These are phyloP conservation scores for Galeopsomyia nigrocyanea DNA, from an alignment of 2,888 invertebrate genomes.

Conservation along the genomic window DNA sequence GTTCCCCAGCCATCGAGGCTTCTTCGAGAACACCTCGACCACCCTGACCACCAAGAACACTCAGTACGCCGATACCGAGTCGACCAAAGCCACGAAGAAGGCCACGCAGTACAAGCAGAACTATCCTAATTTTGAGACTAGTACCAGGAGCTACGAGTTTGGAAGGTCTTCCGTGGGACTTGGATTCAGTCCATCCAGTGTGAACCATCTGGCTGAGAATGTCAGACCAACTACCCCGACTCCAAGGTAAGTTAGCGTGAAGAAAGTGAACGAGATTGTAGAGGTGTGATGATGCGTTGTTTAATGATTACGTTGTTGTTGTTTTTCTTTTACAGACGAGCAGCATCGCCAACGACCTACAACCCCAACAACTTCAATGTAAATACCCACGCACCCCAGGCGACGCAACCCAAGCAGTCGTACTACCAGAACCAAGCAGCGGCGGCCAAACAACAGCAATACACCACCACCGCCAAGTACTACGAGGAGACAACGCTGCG, in stretches of 20 bases:
- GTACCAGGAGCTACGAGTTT: slow-evolving; percentile 60
- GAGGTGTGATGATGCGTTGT: not conserved
- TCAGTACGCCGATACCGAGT: slow-evolving; percentile 56
- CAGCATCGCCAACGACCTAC: slow-evolving; percentile 59
- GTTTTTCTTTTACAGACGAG: slow-evolving; percentile 53
- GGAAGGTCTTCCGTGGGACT: slow-evolving; percentile 60
- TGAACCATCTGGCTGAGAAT: slow-evolving; percentile 65
- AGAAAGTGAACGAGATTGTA: too few relatives aligned
- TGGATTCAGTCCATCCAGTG: slow-evolving; percentile 66
- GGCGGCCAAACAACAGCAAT: slow-evolving; percentile 52
- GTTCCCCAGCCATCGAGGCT: slow-evolving; percentile 52
- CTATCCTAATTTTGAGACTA: slow-evolving; percentile 59
- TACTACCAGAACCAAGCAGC: slow-evolving; percentile 66
- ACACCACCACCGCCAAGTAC: slow-evolving; percentile 62
- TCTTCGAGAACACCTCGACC: slow-evolving; percentile 53
- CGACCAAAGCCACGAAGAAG: slow-evolving; percentile 61
- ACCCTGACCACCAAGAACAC: slow-evolving; percentile 52
- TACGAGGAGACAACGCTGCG: slow-evolving; percentile 62
- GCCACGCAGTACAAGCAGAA: slow-evolving; percentile 57
- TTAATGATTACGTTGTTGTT: slow-evolving; percentile 4
- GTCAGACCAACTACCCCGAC: slow-evolving; percentile 63
- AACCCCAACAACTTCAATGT: slow-evolving; percentile 60
- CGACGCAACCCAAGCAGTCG: slow-evolving; percentile 63
- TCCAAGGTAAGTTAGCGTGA: slow-evolving; percentile 56
- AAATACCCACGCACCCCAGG: slow-evolving; percentile 56